phyloP scores from a whole-genome alignment of 2,797 vertebrate species.

The Adelosebastes latens region DNA sequence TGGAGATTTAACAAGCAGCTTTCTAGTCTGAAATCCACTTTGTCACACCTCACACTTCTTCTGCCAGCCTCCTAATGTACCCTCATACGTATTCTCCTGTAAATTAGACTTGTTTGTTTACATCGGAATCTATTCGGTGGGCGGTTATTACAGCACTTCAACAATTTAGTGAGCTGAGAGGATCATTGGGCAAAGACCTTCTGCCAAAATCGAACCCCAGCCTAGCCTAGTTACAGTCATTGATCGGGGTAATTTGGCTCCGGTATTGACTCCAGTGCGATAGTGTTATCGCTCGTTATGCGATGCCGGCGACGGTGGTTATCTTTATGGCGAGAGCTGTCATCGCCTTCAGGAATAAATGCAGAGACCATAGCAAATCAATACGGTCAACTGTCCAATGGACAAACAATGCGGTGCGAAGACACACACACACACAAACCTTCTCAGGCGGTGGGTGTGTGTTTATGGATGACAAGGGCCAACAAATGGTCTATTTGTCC shows the following conservation, averaged over 20 bases:
- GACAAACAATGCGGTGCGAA: slow-evolving; percentile 17
- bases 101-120: slow-evolving; percentile 24
- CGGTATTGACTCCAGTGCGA: slow-evolving; percentile 36
- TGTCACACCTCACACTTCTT: background rate
- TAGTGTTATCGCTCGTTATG: slow-evolving; percentile 41
- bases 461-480: slow-evolving; percentile 45
- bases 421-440: background rate
- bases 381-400: slow-evolving; percentile 56
- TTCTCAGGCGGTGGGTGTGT: slow-evolving; percentile 21
- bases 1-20: background rate
- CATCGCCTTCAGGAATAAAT: slow-evolving; percentile 45
- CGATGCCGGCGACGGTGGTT: slow-evolving; percentile 4
- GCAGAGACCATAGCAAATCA: slow-evolving; percentile 52
- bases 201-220: slow-evolving; percentile 38
- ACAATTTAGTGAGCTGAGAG: slow-evolving; percentile 38
- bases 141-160: slow-evolving; percentile 6
- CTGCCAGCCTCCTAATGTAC: background rate
- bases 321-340: slow-evolving; percentile 44
- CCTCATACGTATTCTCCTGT: background rate
- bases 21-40: background rate
- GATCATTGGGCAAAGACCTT: slow-evolving; percentile 51
- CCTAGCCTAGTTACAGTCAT: slow-evolving; percentile 31
- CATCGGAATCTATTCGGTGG: background rate
- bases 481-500: slow-evolving; percentile 65
- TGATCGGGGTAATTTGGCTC: slow-evolving; percentile 48